Base-by-base conservation (phyloP, 2,113 vertebrate genomes). In the Dromaius novaehollandiae region DNA sequence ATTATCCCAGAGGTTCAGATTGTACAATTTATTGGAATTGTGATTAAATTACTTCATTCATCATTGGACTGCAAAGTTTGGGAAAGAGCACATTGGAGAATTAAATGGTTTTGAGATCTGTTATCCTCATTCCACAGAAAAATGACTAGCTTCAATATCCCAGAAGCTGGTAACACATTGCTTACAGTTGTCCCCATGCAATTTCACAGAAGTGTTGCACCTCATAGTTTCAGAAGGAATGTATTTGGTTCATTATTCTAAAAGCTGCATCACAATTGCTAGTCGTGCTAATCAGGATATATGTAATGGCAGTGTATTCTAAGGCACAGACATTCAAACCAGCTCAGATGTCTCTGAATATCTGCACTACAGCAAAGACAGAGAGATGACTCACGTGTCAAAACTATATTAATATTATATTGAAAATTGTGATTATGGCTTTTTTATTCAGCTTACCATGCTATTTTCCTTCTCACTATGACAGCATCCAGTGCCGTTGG, bases 401-500 rank as follows among this genome's bases (percentile, higher is more conserved):
- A 42, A 74, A 26, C 3, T 82, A 21, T 30, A 25, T 32, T 58
- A 86, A 34, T 13, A 32, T 13, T 51, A 3, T 32, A 51, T 3
- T 64, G 36, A 32, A 92, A 81, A 71, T 30, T 14, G 13, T 71
- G 42, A 13, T 32, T 70, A 64, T 9, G 9, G 26, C 11, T 78
- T 77, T 69, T 63, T 64, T 71, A 80, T 11, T 28, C 16, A 80
- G 34, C 94, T 97, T 93, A 98, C 98, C 46, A 1, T 19, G 26
- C 51, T 66, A 16, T 95, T 97, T 93, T 81, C 85, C 46, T 61
- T 96, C 77, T 95, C 97, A 76, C 94, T 92, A 97, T 93, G 94
- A 93, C 99, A 99, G 96, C 99, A 99, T 81, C 97, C 98, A 12
- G 97, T 97, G 19, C 90, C 97, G 79, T 93, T 94, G 40, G 85